A percentile compares a stretch with the other conserved stretches of the same genome.
Conservation (phyloP, 2,113 vertebrate genomes). For the Aythya baeri region DNA sequence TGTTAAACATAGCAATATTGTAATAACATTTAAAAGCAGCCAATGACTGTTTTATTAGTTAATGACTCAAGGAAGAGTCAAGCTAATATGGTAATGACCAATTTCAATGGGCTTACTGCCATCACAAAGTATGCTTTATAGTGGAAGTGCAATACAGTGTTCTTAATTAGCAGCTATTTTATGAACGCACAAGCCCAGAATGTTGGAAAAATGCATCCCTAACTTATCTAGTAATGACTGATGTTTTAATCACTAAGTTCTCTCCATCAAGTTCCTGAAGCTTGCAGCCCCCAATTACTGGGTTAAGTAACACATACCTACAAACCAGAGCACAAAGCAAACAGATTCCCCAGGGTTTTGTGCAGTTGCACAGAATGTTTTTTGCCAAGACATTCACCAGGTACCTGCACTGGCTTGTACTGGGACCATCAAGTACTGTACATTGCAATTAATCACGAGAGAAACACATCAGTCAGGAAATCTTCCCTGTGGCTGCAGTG, state of each 20-base stretch:
- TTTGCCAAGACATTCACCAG: neutral
- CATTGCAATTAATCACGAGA: neutral
- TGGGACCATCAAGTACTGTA: neutral
- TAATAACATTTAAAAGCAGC: conserved; percentile 65
- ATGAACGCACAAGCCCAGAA: neutral
- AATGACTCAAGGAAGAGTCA: conserved; percentile 62
- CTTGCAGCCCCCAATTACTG: neutral
- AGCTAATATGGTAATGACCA: conserved; percentile 62
- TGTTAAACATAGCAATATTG: neutral
- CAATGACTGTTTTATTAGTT: conserved; percentile 70
- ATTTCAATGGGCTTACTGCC: conserved; percentile 59
- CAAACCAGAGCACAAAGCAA: neutral
- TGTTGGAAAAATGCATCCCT: neutral
- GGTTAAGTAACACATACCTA: neutral
- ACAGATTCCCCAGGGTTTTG: neutral
- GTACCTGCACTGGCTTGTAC: neutral
- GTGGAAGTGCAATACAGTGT: conserved; percentile 12
- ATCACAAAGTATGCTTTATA: conserved; percentile 53
- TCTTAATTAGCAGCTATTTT: conserved; percentile 70
- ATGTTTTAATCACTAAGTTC: neutral
- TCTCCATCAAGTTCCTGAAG: neutral
- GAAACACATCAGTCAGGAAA: neutral
- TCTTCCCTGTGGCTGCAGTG: rapidly evolving
- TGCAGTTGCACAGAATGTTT: neutral
- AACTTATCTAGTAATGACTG: neutral